Base-by-base conservation (phyloP, 2,888 invertebrate species). In the Patella caerulea region DNA sequence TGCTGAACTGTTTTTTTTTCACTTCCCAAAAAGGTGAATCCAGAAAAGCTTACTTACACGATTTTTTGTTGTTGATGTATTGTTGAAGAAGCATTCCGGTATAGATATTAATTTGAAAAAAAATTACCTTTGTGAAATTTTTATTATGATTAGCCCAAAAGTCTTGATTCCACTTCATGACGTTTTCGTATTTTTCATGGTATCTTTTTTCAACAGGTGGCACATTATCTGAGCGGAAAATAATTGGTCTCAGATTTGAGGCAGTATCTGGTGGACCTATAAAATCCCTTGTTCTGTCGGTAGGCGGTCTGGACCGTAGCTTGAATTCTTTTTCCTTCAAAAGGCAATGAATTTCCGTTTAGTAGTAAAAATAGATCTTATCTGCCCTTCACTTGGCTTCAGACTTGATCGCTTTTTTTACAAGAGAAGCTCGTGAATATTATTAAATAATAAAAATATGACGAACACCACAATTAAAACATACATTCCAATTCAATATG, bases 81-180 rank as follows among this genome's bases (percentile, higher is more conserved):
- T 45, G 45, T 45, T 45, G 45, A 45, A 45, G 45, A 45, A 45
- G 9, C 45, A 45, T 0, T 45, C 45, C 4, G 45, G 45, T 45
- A 45, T 45, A 5, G 9, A 45, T 45, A 45, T 9, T 45, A 45
- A 45, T 45, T 45, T 9, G 7, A 1, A 9, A 52, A 73, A 29
- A 11, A 19, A 34, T n/a, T 70, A 95, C 95, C 91, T 95, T 93
- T 87, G 94, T 94, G 92, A 96, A 97, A 77, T 93, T 94, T 45
- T 93, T 93, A 89, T 97, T 97, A 86, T 97, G 97, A 81, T 93
- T 93, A 0, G 93, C 93, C 97, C 97, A 97, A 92, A 97, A 97
- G 59, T 93, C 92, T 83, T 96, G 95, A 91, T 97, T 96, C 96
- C 96, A 97, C 78, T 93, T 92, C 86, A 96, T 96, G 0, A 95